Evolutionary conservation across 2,888 invertebrate species (phyloP).

Genomic region (Crocallis elinguaria): DNA sequence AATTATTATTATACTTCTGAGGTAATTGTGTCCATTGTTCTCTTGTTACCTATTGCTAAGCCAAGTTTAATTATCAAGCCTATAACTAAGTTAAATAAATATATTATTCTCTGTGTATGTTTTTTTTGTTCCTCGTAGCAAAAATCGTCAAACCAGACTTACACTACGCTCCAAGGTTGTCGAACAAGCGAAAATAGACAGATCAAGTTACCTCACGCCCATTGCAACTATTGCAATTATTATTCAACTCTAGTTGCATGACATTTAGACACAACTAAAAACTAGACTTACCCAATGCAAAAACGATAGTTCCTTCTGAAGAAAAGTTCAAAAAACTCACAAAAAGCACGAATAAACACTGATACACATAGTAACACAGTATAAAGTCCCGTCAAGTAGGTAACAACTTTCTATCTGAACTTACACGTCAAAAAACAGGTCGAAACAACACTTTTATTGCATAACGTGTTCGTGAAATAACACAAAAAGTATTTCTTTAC

Average conservation of each 20-base stretch:
- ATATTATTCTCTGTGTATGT: background rate
- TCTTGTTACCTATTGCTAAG: too few species aligned
- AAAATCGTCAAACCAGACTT: conserved; percentile 16
- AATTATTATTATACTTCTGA: too few species aligned
- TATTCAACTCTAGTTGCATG: conserved; percentile 23
- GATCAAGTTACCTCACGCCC: conserved; percentile 27
- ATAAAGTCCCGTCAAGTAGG: conserved; percentile 26
- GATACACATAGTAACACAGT: conserved; percentile 34
- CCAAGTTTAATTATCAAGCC: too few species aligned
- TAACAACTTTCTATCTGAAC: conserved; percentile 39
- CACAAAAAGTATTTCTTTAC: conserved; percentile 44
- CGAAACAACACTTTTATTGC: conserved; percentile 27
- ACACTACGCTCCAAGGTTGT: conserved; percentile 27
- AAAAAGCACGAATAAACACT: conserved; percentile 37
- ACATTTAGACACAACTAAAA: conserved; percentile 20
- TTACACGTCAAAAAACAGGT: conserved; percentile 30
- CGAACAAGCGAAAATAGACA: conserved; percentile 31
- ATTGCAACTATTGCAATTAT: conserved; percentile 23
- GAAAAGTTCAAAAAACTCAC: conserved; percentile 42
- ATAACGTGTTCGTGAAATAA: conserved; percentile 17
- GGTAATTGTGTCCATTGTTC: too few species aligned
- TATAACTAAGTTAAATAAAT: background rate
- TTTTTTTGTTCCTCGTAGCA: conserved; percentile 3
- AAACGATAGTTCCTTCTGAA: conserved; percentile 20
- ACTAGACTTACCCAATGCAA: conserved; percentile 34